Conservation (phyloP, 2,888 invertebrate genomes). For the Yponomeuta plumbellus region DNA sequence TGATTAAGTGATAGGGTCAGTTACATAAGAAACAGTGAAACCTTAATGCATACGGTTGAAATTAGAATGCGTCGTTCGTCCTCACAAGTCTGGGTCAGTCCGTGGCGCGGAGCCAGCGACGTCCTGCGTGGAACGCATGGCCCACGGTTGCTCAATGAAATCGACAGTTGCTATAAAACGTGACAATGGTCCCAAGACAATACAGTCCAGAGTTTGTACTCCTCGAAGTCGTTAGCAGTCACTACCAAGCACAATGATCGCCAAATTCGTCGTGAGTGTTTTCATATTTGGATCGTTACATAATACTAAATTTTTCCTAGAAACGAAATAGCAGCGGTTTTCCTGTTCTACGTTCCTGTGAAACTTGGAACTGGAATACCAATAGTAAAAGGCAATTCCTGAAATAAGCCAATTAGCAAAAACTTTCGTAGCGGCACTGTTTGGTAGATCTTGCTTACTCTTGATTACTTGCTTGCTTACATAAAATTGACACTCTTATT, state of each 20-base stretch:
- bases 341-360: no score
- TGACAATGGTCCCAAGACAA: constrained; percentile 52
- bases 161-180: constrained; percentile 55
- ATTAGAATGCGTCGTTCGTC: constrained; percentile 66
- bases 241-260: constrained; percentile 69
- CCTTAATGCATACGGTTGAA: constrained; percentile 54
- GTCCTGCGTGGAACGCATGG: constrained; percentile 53
- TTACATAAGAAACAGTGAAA: constrained; percentile 69
- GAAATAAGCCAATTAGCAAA: no score
- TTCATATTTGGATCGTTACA: not conserved
- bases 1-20: constrained; percentile 17
- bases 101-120: constrained; percentile 45
- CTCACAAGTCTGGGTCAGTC: constrained; percentile 59
- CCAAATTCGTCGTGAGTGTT: constrained; percentile 68
- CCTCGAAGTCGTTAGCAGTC: constrained; percentile 61
- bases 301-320: not conserved
- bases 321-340: not conserved
- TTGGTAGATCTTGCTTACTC: no score
- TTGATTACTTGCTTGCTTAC: no score
- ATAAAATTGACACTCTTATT: no score
- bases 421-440: no score
- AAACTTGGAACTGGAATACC: no score
- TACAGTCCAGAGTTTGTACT: constrained; percentile 57
- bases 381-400: no score
- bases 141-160: constrained; percentile 55